A percentile compares a stretch with the other conserved stretches of the same genome.
Conservation (phyloP, 2,113 vertebrate genomes). For the Micronycteris hirsuta region DNA sequence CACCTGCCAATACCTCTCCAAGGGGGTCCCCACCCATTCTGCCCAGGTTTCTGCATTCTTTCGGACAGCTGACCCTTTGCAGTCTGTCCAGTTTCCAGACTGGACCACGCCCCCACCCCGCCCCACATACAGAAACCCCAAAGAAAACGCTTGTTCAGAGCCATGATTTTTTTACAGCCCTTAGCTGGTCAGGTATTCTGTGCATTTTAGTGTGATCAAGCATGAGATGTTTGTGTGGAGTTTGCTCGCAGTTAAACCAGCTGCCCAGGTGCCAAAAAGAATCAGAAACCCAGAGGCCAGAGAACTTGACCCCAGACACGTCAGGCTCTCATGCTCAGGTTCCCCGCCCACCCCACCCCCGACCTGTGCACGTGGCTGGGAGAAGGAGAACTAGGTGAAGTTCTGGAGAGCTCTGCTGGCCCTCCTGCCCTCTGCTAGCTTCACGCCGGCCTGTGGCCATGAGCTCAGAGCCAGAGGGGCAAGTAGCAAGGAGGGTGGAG, state of each 20-base stretch:
- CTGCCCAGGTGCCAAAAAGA: accelerated
- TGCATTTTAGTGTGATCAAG: background rate
- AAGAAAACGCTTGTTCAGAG: background rate
- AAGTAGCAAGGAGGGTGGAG: background rate
- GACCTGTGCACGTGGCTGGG: accelerated
- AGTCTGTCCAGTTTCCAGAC: background rate
- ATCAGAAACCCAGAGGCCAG: background rate
- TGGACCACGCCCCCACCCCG: background rate
- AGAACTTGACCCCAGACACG: background rate
- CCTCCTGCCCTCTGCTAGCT: background rate
- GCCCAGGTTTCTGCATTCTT: accelerated
- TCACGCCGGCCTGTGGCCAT: accelerated
- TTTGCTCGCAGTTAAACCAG: accelerated
- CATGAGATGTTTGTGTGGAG: background rate
- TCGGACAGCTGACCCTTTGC: accelerated
- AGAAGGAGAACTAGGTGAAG: background rate
- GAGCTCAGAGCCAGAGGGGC: accelerated
- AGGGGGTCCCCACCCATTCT: background rate
- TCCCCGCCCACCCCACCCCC: background rate
- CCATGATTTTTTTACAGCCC: background rate
- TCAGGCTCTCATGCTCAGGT: accelerated
- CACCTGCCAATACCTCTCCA: background rate
- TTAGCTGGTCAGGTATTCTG: background rate
- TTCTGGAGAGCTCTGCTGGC: accelerated
- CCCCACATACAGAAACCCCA: background rate